Evolutionary conservation across 1,140 invertebrate genomes (phyloP), one percentile per base, ranked within the genome.

Genomic region (Drosophila aff.): DNA sequence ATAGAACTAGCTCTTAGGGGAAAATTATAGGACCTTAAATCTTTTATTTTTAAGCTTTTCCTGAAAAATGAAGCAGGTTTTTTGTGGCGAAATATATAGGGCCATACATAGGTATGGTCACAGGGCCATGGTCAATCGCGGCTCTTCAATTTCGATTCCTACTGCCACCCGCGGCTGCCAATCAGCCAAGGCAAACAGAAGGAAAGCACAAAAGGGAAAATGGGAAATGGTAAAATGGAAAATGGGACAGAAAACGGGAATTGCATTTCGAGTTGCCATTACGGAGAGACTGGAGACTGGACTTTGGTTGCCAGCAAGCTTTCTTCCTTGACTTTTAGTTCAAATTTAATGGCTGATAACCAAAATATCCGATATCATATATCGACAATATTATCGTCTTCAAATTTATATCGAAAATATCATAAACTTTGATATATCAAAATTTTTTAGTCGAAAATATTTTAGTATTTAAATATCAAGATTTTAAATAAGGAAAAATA

Each of bases 181-280:
- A 67, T 60, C 64, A 67, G 28, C 13, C n/a, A 15, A 31, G 43
- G 33, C 64, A 67, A 67, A 67, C 64, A 60, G n/a, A 38, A 16
- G 1, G 23, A 23, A 55, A 41, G 50, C 10, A 26, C 18, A 23
- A 44, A 58, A 13, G 4, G 43, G 47, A n/a, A 55, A 41, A 58
- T 13, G 10, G 55, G 40, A 23, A 23, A 23, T 23, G 23, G 23
- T 23, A 31, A 43, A 44, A 59, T 13, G 23, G 11, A 57, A 40
- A 28, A 59, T 59, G n/a, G 36, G 18, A 43, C 16, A 23, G 18
- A 50, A 31, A 28, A 43, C 7, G 40, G 5, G 50, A 41, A 23
- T 33, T 57, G 50, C 46, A 53, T 62, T 62, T 62, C 2, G 47
- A 46, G 7, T 6, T 62, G 46, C 28, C 28, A 49, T 15, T 36